Percentiles rank a stretch among this genome's conserved stretches.
These are phyloP conservation scores for Drosophila malerkotliana DNA, from an alignment of 1,140 invertebrate species.

Conservation along the genomic window DNA sequence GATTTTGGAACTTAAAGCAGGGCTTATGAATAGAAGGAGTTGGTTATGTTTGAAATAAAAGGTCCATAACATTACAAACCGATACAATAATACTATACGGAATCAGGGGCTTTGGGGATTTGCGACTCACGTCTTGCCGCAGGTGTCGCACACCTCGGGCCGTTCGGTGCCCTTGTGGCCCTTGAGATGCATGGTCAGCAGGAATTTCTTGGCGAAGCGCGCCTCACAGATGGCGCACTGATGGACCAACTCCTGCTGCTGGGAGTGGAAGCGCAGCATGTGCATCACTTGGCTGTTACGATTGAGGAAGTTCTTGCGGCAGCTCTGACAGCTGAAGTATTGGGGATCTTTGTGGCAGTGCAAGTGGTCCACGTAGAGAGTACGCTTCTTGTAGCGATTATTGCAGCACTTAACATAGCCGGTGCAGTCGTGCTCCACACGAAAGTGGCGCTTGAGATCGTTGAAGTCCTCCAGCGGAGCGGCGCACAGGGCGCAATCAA, in stretches of 20 bases:
- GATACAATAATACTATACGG: constrained; percentile 1
- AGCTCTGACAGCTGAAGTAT: constrained; percentile 66
- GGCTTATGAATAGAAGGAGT: too few relatives aligned
- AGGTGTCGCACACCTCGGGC: constrained; percentile 62
- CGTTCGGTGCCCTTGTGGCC: constrained; percentile 69
- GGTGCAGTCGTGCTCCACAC: constrained; percentile 51
- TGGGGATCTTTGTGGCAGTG: constrained; percentile 75
- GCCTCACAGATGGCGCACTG: constrained; percentile 64
- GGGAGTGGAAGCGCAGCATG: constrained; percentile 71
- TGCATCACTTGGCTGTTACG: constrained; percentile 74
- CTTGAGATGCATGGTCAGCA: constrained; percentile 73
- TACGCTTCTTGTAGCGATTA: constrained; percentile 73
- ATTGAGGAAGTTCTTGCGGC: constrained; percentile 66
- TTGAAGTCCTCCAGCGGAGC: constrained; percentile 55
- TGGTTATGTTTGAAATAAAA: not conserved
- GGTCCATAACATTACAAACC: not conserved
- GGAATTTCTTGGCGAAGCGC: constrained; percentile 73
- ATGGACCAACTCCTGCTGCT: constrained; percentile 68
- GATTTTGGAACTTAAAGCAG: too few relatives aligned
- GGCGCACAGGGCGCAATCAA: constrained; percentile 63
- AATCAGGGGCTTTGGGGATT: not conserved
- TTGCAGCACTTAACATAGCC: constrained; percentile 76
- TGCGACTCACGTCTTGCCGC: constrained; percentile 59
- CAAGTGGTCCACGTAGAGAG: constrained; percentile 67
- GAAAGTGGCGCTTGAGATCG: constrained; percentile 70